These are phyloP conservation scores for Drosophila navojoa DNA, from an alignment of 1,140 invertebrate species.

Conservation along the genomic window DNA sequence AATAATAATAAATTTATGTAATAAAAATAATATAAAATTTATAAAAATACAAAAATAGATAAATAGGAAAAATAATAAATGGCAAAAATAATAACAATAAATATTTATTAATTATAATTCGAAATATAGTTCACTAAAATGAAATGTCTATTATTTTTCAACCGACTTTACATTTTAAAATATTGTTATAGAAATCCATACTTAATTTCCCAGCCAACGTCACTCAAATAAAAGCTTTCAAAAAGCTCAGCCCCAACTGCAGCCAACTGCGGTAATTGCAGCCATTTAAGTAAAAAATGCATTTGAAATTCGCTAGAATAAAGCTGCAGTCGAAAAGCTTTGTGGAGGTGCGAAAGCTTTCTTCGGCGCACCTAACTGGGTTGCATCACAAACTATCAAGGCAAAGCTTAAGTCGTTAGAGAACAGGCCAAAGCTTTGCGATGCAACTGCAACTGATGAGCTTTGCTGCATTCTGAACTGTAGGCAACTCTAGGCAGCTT, in stretches of 20 bases:
- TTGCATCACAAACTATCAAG: slow-evolving; percentile 36
- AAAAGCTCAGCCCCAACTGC: slow-evolving; percentile 31
- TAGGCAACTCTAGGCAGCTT: slow-evolving; percentile 12
- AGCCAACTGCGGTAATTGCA: neutral
- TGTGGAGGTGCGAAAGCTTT: slow-evolving; percentile 8
- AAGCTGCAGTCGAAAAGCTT: slow-evolving; percentile 25
- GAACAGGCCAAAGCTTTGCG: slow-evolving; percentile 6
- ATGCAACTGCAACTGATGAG: slow-evolving; percentile 35
- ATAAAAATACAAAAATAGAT: no score
- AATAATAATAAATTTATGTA: no score
- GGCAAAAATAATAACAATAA: no score
- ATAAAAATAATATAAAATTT: no score
- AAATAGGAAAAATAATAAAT: no score
- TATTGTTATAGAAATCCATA: no score
- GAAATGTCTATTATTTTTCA: no score
- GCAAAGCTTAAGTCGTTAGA: slow-evolving; percentile 17
- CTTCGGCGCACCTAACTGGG: neutral
- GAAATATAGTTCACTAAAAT: no score
- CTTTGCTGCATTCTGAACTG: slow-evolving; percentile 14
- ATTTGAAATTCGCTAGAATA: slow-evolving; percentile 34
- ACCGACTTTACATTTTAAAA: no score
- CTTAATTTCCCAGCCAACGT: neutral
- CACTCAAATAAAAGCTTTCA: neutral
- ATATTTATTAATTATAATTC: no score
- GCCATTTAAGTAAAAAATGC: slow-evolving; percentile 16